phyloP scores from a whole-genome alignment of 2,113 vertebrate species.

The Heterochromis multidens region DNA sequence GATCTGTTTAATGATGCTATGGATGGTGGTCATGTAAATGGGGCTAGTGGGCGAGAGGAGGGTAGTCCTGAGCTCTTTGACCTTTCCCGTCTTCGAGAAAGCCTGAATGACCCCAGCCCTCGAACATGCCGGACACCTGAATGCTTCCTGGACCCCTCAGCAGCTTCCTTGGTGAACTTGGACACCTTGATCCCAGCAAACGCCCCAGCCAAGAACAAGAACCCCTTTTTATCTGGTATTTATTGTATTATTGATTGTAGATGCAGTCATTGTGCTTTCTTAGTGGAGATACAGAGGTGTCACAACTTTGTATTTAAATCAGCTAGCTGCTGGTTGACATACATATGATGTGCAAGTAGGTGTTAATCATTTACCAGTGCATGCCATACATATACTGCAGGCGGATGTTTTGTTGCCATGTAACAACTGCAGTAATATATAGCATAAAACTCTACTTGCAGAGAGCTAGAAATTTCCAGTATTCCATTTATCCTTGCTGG shows the following conservation, averaged over 20 bases:
- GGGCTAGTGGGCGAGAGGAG: conserved; percentile 71
- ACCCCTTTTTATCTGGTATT: conserved; percentile 90
- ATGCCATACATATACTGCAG: not conserved
- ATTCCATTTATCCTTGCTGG: not conserved
- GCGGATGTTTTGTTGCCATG: not conserved
- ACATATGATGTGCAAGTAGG: not conserved
- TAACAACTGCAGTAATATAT: not conserved
- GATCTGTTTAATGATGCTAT: conserved; percentile 86
- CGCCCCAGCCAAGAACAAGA: conserved; percentile 76
- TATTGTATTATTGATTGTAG: not conserved
- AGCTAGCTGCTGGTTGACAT: not conserved
- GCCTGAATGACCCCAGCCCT: conserved; percentile 70
- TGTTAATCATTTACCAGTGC: not conserved
- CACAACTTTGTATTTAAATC: not conserved
- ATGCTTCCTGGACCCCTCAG: conserved; percentile 86
- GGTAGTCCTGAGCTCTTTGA: conserved; percentile 81
- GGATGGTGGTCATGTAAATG: conserved; percentile 78
- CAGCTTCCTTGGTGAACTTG: conserved; percentile 90
- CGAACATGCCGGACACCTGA: conserved; percentile 81
- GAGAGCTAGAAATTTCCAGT: not conserved
- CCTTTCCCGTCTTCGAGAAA: conserved; percentile 77
- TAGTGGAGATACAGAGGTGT: not conserved
- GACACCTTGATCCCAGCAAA: conserved; percentile 82
- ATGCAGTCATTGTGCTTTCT: not conserved
- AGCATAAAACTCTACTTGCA: not conserved